Evolutionary conservation across 92 coral and sea anemone genomes (phyloP), one percentile per base, ranked within the genome.

Genomic region (Actinernus sp.): DNA sequence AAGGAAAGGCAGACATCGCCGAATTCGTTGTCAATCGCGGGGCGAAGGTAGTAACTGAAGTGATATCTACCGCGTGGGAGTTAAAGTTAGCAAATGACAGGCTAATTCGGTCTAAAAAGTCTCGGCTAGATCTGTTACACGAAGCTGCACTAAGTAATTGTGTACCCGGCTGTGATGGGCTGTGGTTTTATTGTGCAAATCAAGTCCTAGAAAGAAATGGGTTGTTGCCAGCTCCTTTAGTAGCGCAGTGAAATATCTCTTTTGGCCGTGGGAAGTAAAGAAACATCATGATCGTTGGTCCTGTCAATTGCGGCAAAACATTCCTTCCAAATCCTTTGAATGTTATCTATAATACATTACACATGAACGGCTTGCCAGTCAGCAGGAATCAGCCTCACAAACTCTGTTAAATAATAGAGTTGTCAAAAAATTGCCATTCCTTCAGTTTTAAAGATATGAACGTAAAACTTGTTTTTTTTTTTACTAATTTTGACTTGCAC

Each of bases 11-110:
- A 7, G 89, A 83, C 33, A 36, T 83, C 11, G 89, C 89, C 0
- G 84, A 83, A 32, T 83, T 83, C 53, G 55, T 83, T 20, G 64
- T 83, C 6, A 83, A 75, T 47, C 31, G 79, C 7, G 84, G 83
- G 37, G 32, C 84, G 1, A 30, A 51, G 27, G 63, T 46, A 3
- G 62, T 83, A 1, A 59, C 76, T 0, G 79, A 83, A 3, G 71
- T 75, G 2, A 9, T 73, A 8, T 32, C 16, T 12, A 73, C 70
- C 1, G 79, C 57, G 17, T 81, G 82, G 88, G 73, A 83, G 40
- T 66, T 75, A 66, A 38, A 28, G 12, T 30, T 4, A 10, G 88
- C 79, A 0, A 51, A 54, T 26, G 73, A 70, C 13, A 41, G 13
- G 7, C 33, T 58, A 19, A 44, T 50, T n/a, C 27, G 74, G 2